phyloP scores from a whole-genome alignment of 2,888 invertebrate genomes.

The Mesochorus sp. region DNA sequence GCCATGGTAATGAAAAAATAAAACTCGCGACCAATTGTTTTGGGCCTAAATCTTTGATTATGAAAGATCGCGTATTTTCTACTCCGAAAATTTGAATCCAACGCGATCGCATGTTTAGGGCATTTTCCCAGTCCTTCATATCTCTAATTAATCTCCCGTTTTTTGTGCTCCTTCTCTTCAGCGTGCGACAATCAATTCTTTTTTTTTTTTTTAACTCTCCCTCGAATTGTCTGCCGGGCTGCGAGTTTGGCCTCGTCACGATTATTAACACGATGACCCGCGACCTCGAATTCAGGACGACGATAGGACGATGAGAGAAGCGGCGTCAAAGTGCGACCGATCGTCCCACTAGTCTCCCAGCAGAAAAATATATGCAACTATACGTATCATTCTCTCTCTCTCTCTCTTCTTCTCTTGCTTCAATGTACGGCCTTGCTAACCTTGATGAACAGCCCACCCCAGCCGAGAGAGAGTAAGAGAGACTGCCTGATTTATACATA shows the following conservation, averaged over 20 bases:
- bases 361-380: slow-evolving; percentile 23
- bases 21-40: too few relatives aligned
- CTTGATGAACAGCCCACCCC: slow-evolving; percentile 1
- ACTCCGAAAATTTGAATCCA: too few relatives aligned
- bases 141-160: slow-evolving; percentile 7
- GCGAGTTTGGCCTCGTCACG: slow-evolving; percentile 50
- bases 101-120: too few relatives aligned
- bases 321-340: slow-evolving; percentile 51
- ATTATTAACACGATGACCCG: slow-evolving; percentile 62
- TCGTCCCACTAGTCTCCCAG: slow-evolving; percentile 20
- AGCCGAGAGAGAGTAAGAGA: neutral
- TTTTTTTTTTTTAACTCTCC: slow-evolving; percentile 29
- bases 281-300: slow-evolving; percentile 61
- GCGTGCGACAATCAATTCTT: too few relatives aligned
- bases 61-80: too few relatives aligned
- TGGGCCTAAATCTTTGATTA: too few relatives aligned
- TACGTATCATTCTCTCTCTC: neutral
- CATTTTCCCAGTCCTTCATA: neutral
- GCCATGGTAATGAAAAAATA: too few relatives aligned
- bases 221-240: slow-evolving; percentile 42
- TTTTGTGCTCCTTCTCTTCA: neutral
- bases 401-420: slow-evolving; percentile 15
- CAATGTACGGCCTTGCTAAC: slow-evolving; percentile 7
- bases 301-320: slow-evolving; percentile 48
- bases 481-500: neutral